Conservation (phyloP, 2,797 vertebrate genomes). For the Gambusia yucatana region DNA sequence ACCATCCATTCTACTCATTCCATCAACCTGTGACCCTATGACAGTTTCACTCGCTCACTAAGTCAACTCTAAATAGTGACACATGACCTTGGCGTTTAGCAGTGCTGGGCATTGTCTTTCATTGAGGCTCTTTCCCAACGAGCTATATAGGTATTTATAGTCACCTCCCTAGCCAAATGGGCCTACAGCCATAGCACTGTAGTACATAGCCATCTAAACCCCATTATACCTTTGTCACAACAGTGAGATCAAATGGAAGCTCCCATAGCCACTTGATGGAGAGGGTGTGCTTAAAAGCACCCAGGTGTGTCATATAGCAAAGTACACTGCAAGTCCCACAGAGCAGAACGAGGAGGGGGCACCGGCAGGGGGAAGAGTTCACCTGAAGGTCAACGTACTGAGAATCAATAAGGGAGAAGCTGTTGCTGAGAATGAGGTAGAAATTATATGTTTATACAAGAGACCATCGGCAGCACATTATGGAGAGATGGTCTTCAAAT, state of each 20-base stretch:
- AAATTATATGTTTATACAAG: constrained; percentile 61
- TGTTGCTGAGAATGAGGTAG: constrained; percentile 44
- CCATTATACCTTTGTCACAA: constrained; percentile 85
- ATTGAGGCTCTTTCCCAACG: constrained; percentile 52
- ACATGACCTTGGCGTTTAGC: constrained; percentile 83
- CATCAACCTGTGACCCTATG: constrained; percentile 64
- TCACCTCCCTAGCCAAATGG: constrained; percentile 75
- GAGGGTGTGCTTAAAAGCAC: constrained; percentile 83
- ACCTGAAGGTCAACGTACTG: constrained; percentile 77
- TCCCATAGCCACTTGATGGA: constrained; percentile 82
- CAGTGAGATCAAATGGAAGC: constrained; percentile 82
- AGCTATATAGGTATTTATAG: constrained; percentile 82
- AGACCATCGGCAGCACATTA: constrained; percentile 43
- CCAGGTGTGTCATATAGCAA: constrained; percentile 83
- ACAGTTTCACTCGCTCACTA: constrained; percentile 61
- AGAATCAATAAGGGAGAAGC: constrained; percentile 71
- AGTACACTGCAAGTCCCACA: constrained; percentile 68
- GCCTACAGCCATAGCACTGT: constrained; percentile 71
- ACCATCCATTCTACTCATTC: constrained; percentile 46
- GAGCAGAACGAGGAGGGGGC: constrained; percentile 69
- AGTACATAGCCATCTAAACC: constrained; percentile 82
- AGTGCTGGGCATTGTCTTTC: constrained; percentile 60
- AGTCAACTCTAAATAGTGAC: constrained; percentile 69
- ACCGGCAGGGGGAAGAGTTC: constrained; percentile 70
- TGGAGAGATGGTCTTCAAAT: constrained; percentile 43